phyloP scores from a whole-genome alignment of 1,140 invertebrate genomes.

The Nasonia vitripennis region DNA sequence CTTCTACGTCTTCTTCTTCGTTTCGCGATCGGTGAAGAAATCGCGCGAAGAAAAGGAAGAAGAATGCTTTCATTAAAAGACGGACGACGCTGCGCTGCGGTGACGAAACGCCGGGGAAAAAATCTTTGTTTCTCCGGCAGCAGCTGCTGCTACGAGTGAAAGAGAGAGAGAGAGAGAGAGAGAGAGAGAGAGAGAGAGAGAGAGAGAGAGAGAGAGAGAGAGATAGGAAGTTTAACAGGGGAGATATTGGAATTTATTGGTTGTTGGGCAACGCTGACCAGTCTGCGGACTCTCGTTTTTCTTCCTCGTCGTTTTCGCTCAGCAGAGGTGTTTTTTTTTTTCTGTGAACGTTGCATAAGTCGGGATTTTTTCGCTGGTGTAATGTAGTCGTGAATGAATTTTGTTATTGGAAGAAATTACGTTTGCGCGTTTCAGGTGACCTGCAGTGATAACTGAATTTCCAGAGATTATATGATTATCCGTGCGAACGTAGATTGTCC shows the following conservation, averaged over 20 bases:
- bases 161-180: background rate
- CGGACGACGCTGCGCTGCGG: background rate
- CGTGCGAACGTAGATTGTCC: too few species aligned
- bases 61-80: background rate
- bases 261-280: slow-evolving; percentile 1
- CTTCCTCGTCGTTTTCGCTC: background rate
- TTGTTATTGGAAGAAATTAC: too few species aligned
- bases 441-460: too few species aligned
- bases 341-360: too few species aligned
- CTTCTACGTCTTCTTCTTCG: background rate
- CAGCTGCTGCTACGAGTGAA: background rate
- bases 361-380: too few species aligned
- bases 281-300: background rate
- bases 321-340: too few species aligned
- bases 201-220: background rate
- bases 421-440: too few species aligned
- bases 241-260: slow-evolving; percentile 5
- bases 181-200: background rate
- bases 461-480: too few species aligned
- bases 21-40: background rate
- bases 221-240: background rate
- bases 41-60: slow-evolving; percentile 1
- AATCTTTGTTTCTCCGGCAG: background rate
- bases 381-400: too few species aligned
- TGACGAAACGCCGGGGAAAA: background rate